Evolutionary conservation across 1,140 invertebrate genomes (phyloP).

Genomic region (Apolygus lucorum): DNA sequence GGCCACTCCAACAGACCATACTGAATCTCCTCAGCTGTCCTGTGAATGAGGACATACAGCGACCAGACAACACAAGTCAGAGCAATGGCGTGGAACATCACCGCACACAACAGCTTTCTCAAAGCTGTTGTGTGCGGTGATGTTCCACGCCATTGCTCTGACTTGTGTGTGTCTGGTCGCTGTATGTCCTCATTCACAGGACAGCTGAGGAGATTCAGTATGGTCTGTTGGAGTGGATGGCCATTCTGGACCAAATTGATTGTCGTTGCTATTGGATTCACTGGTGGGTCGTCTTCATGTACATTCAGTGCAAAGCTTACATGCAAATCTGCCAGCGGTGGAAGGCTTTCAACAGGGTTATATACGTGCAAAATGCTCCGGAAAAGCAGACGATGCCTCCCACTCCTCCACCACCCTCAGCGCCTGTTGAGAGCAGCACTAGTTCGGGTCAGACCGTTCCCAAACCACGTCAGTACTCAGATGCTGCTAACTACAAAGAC

Average conservation of each 20-base stretch:
- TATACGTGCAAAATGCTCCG: constrained; percentile 82
- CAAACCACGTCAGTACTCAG: background rate
- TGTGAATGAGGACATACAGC: constrained; percentile 88
- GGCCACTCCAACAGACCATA: constrained; percentile 75
- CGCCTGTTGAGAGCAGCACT: background rate
- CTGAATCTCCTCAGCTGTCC: constrained; percentile 83
- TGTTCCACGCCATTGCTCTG: constrained; percentile 89
- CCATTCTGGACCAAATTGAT: constrained; percentile 95
- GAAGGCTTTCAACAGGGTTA: constrained; percentile 86
- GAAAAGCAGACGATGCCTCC: constrained; percentile 47
- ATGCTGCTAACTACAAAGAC: constrained; percentile 26
- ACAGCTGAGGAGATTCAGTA: constrained; percentile 82
- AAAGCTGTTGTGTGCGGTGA: constrained; percentile 80
- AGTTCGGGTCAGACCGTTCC: background rate
- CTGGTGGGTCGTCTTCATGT: constrained; percentile 96
- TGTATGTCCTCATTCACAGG: constrained; percentile 90
- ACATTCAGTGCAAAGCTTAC: constrained; percentile 92
- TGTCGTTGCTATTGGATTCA: constrained; percentile 91
- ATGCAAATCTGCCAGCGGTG: constrained; percentile 82
- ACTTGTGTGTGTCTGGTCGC: constrained; percentile 93
- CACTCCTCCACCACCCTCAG: background rate
- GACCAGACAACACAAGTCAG: constrained; percentile 95
- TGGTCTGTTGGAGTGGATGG: constrained; percentile 76
- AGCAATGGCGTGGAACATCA: constrained; percentile 88
- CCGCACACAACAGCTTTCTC: too few relatives aligned